These are phyloP conservation scores for Alauda arvensis DNA, from an alignment of 2,797 vertebrate species.

Conservation along the genomic window DNA sequence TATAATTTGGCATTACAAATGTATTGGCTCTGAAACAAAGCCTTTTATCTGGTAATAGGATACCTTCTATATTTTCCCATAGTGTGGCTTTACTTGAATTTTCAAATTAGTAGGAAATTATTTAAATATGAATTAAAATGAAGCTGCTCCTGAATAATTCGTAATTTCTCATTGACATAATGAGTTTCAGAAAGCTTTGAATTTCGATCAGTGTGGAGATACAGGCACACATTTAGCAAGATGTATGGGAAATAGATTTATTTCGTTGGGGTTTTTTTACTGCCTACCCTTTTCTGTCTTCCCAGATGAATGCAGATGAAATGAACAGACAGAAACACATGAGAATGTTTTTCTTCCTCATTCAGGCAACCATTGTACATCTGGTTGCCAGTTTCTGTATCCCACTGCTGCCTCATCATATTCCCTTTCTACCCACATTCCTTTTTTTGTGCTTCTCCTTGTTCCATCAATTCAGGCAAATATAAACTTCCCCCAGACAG, in stretches of 20 bases:
- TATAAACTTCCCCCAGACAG: background rate
- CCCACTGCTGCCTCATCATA: background rate
- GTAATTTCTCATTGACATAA: background rate
- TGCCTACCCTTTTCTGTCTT: background rate
- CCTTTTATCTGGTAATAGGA: background rate
- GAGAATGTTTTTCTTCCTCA: background rate
- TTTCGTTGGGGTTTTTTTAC: background rate
- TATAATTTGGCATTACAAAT: background rate
- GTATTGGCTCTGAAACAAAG: background rate
- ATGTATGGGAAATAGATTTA: background rate
- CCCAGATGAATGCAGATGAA: background rate
- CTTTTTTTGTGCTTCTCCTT: background rate
- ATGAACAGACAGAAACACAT: background rate
- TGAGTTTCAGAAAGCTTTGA: background rate
- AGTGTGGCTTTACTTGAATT: background rate
- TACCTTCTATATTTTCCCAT: background rate
- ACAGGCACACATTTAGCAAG: background rate
- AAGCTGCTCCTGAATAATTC: background rate
- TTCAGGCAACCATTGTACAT: background rate
- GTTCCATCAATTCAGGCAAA: background rate
- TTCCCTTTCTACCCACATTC: background rate
- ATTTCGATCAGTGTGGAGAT: background rate
- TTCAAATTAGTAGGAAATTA: background rate
- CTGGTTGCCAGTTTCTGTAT: background rate
- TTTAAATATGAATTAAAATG: background rate